Evolutionary conservation across 2,797 vertebrate genomes (phyloP).

Genomic region (Neopelma chrysocephalum): DNA sequence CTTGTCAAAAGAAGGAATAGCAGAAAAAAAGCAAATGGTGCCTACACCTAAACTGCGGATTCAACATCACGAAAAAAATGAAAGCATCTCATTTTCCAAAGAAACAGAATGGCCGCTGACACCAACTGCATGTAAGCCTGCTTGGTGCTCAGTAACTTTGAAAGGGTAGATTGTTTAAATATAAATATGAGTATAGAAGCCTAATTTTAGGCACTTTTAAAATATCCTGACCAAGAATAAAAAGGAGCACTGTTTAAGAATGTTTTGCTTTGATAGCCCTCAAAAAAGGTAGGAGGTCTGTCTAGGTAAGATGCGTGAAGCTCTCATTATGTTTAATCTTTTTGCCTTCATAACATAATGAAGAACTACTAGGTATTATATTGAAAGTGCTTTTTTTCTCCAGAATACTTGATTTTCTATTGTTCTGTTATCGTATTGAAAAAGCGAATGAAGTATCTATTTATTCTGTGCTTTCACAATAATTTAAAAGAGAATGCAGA

Average conservation of each 20-base stretch:
- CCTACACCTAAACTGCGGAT: slow-evolving; percentile 2
- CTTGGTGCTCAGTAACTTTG: slow-evolving; percentile 25
- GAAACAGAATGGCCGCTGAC: slow-evolving; percentile 12
- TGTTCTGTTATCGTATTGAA: slow-evolving; percentile 41
- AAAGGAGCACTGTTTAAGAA: slow-evolving; percentile 50
- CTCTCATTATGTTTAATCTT: slow-evolving; percentile 60
- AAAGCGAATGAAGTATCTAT: slow-evolving; percentile 47
- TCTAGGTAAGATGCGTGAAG: slow-evolving; percentile 38
- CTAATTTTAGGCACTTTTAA: slow-evolving; percentile 38
- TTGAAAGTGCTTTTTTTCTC: slow-evolving; percentile 37
- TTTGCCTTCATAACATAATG: slow-evolving; percentile 56
- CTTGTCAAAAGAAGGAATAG: not conserved
- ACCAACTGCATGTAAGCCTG: slow-evolving; percentile 2
- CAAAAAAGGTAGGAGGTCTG: slow-evolving; percentile 66
- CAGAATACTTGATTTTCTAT: slow-evolving; percentile 48
- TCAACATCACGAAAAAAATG: slow-evolving; percentile 14
- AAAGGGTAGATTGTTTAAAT: slow-evolving; percentile 49
- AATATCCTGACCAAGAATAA: slow-evolving; percentile 48
- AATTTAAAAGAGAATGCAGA: slow-evolving; percentile 53
- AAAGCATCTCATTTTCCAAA: slow-evolving; percentile 45
- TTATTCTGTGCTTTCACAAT: slow-evolving; percentile 55
- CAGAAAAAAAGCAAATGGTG: not conserved
- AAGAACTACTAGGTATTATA: slow-evolving; percentile 50
- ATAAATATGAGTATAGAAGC: slow-evolving; percentile 44
- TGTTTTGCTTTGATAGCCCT: slow-evolving; percentile 42